phyloP scores from a whole-genome alignment of 2,888 invertebrate genomes.

The Tetranychus truncatus region DNA sequence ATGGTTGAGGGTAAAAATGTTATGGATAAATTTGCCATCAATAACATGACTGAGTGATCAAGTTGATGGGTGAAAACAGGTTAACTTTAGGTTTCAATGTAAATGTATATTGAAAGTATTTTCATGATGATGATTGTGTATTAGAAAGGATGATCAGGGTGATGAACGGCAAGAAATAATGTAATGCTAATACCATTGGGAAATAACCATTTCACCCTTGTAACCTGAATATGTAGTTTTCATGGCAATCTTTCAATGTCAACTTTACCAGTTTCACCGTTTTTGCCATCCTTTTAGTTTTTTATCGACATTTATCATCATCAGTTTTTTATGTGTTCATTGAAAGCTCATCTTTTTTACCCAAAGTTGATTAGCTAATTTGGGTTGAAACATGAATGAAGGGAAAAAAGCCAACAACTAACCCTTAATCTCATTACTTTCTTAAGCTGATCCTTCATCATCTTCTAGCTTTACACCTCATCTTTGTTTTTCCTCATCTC shows the following conservation, averaged over 20 bases:
- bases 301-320: background rate
- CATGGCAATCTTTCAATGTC: background rate
- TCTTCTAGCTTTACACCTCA: background rate
- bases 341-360: background rate
- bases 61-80: background rate
- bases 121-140: background rate
- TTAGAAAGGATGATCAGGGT: background rate
- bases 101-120: background rate
- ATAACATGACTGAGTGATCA: background rate
- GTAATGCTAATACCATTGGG: background rate
- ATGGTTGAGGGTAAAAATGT: background rate
- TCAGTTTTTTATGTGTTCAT: background rate
- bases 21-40: background rate
- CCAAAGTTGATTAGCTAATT: background rate
- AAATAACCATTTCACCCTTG: background rate
- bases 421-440: background rate
- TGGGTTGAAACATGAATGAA: background rate
- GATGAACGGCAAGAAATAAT: background rate
- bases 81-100: background rate
- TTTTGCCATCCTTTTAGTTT: background rate
- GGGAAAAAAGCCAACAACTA: background rate
- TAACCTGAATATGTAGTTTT: background rate
- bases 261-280: background rate
- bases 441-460: background rate
- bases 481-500: background rate